Evolutionary conservation across 2,888 invertebrate species (phyloP), one percentile per base, ranked within the genome.

Genomic region (Drosophila silvestris): DNA sequence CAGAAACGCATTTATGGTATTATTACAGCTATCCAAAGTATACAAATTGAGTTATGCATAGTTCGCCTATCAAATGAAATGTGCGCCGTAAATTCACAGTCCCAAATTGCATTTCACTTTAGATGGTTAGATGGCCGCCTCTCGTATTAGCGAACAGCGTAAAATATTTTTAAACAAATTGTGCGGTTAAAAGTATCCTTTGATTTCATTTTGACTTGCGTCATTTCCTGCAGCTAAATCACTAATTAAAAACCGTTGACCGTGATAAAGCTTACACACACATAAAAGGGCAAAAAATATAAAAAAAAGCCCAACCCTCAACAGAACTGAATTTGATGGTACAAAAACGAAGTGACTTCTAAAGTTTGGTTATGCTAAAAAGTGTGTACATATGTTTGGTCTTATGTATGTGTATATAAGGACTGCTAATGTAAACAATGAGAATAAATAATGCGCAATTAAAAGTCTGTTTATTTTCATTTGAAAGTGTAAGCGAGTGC

Each of bases 161-260:
- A n/a, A 62, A 53, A 63, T 61, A 58, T 61, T 64, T 70, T 66
- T 41, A 3, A 33, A 28, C 41, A 67, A 79, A 78, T 62, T 63
- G 50, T 64, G 61, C 35, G 57, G 63, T 58, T 41, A 66, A 64
- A 67, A 59, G 50, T 70, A 61, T 30, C 22, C 70, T 51, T 56
- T 33, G 68, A 76, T 85, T 83, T 83, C 84, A 78, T 83, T 85
- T 85, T 84, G 71, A 65, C 65, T 72, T 70, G 65, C 79, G 54
- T 47, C 68, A 71, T 81, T 70, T 77, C 81, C 83, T 64, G 67
- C 77, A 80, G 79, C 78, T 62, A 85, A 83, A 77, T 74, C 72
- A 57, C 83, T 83, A 85, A 85, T 85, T 85, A 83, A 83, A 85
- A 85, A 58, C 73, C 83, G 68, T 80, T 85, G 83, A 85, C 85